Evolutionary conservation across 1,140 invertebrate genomes (phyloP).

Genomic region (Mactra quadrangularis): DNA sequence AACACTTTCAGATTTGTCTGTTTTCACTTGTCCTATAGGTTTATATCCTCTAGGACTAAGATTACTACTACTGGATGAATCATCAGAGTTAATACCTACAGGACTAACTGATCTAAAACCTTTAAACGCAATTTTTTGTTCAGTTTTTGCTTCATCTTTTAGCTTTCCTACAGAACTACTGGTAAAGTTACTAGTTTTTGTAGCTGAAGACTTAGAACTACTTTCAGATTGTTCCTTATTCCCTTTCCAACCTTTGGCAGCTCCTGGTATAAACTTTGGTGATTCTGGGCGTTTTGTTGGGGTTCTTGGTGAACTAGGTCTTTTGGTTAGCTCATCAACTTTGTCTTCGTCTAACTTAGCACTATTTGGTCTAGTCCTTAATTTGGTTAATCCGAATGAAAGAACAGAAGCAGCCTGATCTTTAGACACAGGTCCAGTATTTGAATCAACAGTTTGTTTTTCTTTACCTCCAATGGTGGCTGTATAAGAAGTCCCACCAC

Average conservation of each 20-base stretch:
- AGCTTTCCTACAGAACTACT: slow-evolving; percentile 49
- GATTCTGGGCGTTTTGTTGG: slow-evolving; percentile 3
- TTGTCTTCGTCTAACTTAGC: slow-evolving; percentile 26
- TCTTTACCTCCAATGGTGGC: slow-evolving; percentile 41
- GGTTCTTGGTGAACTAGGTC: slow-evolving; percentile 6
- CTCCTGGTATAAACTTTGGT: slow-evolving; percentile 37
- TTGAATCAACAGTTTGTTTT: slow-evolving; percentile 23
- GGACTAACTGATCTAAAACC: slow-evolving; percentile 60
- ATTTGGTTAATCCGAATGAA: slow-evolving; percentile 57
- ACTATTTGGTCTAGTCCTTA: slow-evolving; percentile 36
- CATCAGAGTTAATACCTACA: slow-evolving; percentile 29
- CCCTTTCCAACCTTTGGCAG: slow-evolving; percentile 51
- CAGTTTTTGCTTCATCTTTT: slow-evolving; percentile 4
- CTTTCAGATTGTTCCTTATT: background rate
- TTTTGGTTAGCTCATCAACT: slow-evolving; percentile 9
- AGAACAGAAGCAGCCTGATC: slow-evolving; percentile 7
- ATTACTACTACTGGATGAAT: slow-evolving; percentile 44
- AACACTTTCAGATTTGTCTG: slow-evolving; percentile 3
- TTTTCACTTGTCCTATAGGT: background rate
- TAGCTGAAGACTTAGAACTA: background rate
- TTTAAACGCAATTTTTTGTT: slow-evolving; percentile 4
- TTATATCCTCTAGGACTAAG: slow-evolving; percentile 28
- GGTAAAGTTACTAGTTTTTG: slow-evolving; percentile 24
- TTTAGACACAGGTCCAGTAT: slow-evolving; percentile 3
- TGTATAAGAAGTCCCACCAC: slow-evolving; percentile 33